Evolutionary conservation across 2,797 vertebrate genomes (phyloP), one percentile per base, ranked within the genome.

Genomic region (Zenarchopterus dispar): DNA sequence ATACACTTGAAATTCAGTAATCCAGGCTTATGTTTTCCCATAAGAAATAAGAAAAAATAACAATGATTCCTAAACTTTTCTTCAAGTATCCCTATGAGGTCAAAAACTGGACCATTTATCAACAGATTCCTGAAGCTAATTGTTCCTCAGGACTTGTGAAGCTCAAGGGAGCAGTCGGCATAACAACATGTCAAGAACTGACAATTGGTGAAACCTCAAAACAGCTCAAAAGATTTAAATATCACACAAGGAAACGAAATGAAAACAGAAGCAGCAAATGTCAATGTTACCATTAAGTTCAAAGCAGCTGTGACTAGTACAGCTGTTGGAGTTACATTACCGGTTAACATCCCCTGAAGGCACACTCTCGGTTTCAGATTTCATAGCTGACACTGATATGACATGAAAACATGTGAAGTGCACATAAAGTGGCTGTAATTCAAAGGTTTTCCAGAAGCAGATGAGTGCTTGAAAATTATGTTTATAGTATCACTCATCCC

Each of bases 361-460:
- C 53, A 16, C 16, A 19, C 47, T 36, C 16, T 33, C n/a, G 19
- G 52, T 62, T 44, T 73, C 50, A 62, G 18, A 46, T 82, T 73
- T 52, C 62, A 23, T 39, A 1, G 8, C 17, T 46, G 66, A 74
- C 53, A 54, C 5, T 44, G 23, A 70, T 56, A 45, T 54, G 66
- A 60, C 21, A 59, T 3, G 2, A 44, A 62, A 53, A 49, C 3
- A 8, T 51, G 23, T 65, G 43, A 70, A 52, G 58, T 52, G 47
- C 17, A 59, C 41, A 56, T 58, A 5, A 65, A 67, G 39, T 46
- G 13, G 10, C 3, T 0, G 43, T 44, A 33, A 33, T 50, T 36
- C 17, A 50, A 0, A 6, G 2, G 1, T 31, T 58, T 55, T 36
- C 19, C 31, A 26, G 57, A 58, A 61, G 16, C 9, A 66, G 8